Percentiles rank a stretch among this genome's conserved stretches.
Evolutionary conservation across 2,113 vertebrate genomes (phyloP).

Genomic region (Myotis lucifugus): DNA sequence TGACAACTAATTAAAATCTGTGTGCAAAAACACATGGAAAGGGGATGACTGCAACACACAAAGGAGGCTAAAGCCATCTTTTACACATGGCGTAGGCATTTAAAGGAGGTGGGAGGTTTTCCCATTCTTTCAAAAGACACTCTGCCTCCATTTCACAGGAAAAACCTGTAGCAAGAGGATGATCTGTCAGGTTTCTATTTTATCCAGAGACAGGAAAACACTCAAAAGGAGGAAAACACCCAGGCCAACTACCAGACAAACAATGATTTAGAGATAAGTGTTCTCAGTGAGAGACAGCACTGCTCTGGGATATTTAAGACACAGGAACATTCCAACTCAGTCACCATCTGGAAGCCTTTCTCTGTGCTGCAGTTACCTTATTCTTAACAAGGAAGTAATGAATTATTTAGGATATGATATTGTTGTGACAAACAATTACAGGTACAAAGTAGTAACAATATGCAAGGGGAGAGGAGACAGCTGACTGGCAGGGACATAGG

Average conservation of each 20-base stretch:
- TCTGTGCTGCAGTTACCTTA: not conserved
- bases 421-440: not conserved
- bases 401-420: not conserved
- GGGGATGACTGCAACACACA: not conserved
- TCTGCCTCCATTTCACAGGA: not conserved
- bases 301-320: not conserved
- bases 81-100: not conserved
- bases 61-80: not conserved
- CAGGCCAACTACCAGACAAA: not conserved
- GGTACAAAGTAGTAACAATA: not conserved
- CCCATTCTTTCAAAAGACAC: not conserved
- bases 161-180: constrained; percentile 11
- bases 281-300: not conserved
- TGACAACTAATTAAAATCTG: constrained; percentile 55
- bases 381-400: not conserved
- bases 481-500: not conserved
- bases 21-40: not conserved
- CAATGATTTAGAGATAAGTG: not conserved
- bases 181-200: constrained; percentile 34
- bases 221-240: not conserved
- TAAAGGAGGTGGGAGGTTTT: not conserved
- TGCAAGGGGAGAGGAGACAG: not conserved
- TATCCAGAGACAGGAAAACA: constrained; percentile 43
- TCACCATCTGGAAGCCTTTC: not conserved
- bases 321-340: not conserved